Evolutionary conservation across 2,888 invertebrate genomes (phyloP).

Genomic region (Prenolepis imparis): DNA sequence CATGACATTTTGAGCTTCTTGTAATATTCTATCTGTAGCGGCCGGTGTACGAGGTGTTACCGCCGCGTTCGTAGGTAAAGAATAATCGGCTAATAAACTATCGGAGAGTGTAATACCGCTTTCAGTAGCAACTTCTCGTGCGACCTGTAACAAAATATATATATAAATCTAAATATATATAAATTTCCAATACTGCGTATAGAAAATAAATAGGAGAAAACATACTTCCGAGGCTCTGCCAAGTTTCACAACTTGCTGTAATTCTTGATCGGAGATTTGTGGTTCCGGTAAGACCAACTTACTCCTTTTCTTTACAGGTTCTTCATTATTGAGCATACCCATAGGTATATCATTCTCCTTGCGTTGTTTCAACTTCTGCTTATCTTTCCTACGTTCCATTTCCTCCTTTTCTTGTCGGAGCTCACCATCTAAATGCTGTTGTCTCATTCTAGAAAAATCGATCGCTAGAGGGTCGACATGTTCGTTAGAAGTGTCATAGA

Average conservation of each 20-base stretch:
- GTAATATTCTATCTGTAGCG: constrained; percentile 93
- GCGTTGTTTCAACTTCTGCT: constrained; percentile 96
- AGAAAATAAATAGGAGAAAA: not conserved
- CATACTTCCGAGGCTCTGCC: constrained; percentile 94
- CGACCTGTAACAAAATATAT: constrained; percentile 86
- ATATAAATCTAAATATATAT: not conserved
- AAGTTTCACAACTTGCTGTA: constrained; percentile 96
- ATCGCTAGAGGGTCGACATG: constrained; percentile 95
- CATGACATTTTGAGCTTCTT: constrained; percentile 99
- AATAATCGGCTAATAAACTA: constrained; percentile 96
- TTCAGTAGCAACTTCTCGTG: constrained; percentile 94
- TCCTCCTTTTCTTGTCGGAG: constrained; percentile 96
- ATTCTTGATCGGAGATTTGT: constrained; percentile 97
- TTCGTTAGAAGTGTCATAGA: constrained; percentile 97
- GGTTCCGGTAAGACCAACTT: constrained; percentile 98
- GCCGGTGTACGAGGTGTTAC: constrained; percentile 95
- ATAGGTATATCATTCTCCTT: constrained; percentile 98
- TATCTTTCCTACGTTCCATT: constrained; percentile 97
- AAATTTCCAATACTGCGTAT: not conserved
- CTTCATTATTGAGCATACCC: constrained; percentile 94
- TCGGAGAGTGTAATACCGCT: constrained; percentile 93
- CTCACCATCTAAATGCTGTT: constrained; percentile 97
- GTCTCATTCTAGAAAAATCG: constrained; percentile 95
- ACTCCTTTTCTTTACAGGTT: constrained; percentile 96
- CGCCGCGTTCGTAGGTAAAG: constrained; percentile 89